A percentile compares a stretch with the other conserved stretches of the same genome.
These are phyloP conservation scores for Pinctada fucata DNA, from an alignment of 2,888 invertebrate genomes.

Conservation along the genomic window DNA sequence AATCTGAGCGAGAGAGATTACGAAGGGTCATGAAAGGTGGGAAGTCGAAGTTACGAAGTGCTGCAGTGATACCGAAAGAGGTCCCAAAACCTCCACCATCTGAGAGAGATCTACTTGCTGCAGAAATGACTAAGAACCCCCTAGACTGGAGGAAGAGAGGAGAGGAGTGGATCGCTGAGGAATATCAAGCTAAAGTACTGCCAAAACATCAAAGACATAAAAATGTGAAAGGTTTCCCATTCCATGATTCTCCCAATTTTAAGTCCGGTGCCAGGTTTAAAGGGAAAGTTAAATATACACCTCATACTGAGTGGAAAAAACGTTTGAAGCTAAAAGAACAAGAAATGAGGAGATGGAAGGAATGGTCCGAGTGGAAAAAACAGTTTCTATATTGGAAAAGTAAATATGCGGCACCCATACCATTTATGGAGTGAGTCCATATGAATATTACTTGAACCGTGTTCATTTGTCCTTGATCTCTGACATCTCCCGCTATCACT, in stretches of 20 bases:
- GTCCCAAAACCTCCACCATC: neutral
- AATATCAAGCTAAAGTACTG: constrained; percentile 19
- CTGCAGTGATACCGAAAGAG: constrained; percentile 63
- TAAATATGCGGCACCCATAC: constrained; percentile 15
- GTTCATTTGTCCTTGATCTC: too few relatives aligned
- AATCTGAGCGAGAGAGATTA: constrained; percentile 70
- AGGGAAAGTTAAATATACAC: neutral
- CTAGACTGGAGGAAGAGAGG: constrained; percentile 23
- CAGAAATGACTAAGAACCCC: neutral
- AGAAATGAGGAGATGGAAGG: constrained; percentile 24
- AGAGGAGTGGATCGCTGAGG: constrained; percentile 25
- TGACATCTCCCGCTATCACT: too few relatives aligned
- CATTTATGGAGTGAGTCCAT: constrained; percentile 9
- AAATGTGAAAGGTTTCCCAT: constrained; percentile 2
- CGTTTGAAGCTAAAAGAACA: constrained; percentile 8
- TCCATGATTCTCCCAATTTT: neutral
- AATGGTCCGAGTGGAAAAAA: constrained; percentile 29
- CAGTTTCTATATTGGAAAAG: constrained; percentile 28
- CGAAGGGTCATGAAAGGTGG: constrained; percentile 68
- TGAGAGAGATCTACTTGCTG: neutral
- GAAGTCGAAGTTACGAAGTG: constrained; percentile 70
- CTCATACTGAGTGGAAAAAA: constrained; percentile 25
- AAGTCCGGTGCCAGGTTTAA: neutral
- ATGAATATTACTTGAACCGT: too few relatives aligned
- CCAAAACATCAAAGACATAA: constrained; percentile 5